phyloP scores from a whole-genome alignment of 2,888 invertebrate genomes.

The Epinotia nisella region DNA sequence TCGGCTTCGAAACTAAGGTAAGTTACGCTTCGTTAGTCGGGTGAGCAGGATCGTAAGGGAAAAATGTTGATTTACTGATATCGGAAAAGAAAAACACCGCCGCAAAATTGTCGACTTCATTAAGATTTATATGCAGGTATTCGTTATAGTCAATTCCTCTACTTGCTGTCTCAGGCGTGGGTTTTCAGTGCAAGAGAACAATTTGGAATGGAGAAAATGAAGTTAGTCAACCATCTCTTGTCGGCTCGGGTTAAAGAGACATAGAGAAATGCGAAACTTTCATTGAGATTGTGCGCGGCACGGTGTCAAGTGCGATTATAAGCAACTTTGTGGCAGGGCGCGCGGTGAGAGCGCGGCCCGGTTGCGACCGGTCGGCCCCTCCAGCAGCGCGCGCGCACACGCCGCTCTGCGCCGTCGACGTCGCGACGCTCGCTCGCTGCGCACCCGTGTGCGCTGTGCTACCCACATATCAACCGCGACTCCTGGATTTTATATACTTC shows the following conservation, averaged over 20 bases:
- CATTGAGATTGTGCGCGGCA: conserved; percentile 75
- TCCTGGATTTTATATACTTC: conserved; percentile 36
- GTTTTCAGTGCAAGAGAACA: neutral
- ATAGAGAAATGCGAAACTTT: conserved; percentile 81
- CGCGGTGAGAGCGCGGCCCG: conserved; percentile 81
- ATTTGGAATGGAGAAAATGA: conserved; percentile 32
- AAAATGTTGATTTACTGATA: conserved; percentile 37
- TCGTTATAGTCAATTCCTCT: neutral
- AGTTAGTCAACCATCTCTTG: conserved; percentile 39
- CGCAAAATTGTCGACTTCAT: conserved; percentile 3
- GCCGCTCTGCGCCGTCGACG: conserved; percentile 79
- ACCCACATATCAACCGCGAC: conserved; percentile 44
- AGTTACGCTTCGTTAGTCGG: conserved; percentile 47
- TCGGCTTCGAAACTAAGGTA: conserved; percentile 60
- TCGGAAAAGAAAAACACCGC: conserved; percentile 8
- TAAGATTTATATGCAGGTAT: neutral
- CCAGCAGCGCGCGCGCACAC: conserved; percentile 71
- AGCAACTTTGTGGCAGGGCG: conserved; percentile 72
- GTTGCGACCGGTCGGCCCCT: conserved; percentile 84
- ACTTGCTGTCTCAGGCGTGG: neutral
- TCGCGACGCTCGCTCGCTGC: conserved; percentile 78
- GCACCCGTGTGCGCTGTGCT: conserved; percentile 73
- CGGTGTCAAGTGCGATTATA: conserved; percentile 83
- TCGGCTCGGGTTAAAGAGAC: conserved; percentile 55
- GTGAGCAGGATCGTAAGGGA: conserved; percentile 41